These are phyloP conservation scores for Clarias batrachus DNA, from an alignment of 2,113 vertebrate genomes.

Conservation along the genomic window DNA sequence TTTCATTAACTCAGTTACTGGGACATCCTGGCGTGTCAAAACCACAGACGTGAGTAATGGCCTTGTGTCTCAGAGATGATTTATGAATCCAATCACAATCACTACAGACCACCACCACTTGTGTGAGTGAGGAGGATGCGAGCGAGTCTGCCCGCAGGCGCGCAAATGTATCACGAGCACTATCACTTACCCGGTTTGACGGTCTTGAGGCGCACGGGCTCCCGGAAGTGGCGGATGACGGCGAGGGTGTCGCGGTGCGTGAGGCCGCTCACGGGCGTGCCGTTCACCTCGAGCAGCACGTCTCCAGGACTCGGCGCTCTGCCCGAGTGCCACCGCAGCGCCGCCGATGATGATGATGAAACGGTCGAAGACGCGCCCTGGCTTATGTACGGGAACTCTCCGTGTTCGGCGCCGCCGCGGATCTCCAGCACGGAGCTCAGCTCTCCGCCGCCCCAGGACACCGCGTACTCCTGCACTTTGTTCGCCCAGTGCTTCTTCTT, in stretches of 20 bases:
- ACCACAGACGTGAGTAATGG: conserved; percentile 28
- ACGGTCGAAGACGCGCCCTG: conserved; percentile 74
- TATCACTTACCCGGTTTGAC: conserved; percentile 84
- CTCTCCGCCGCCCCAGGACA: conserved; percentile 80
- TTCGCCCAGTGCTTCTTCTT: conserved; percentile 93
- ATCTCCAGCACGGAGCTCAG: conserved; percentile 76
- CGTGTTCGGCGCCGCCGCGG: conserved; percentile 86
- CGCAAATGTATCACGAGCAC: background rate
- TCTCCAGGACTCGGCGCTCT: conserved; percentile 81
- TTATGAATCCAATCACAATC: conserved; percentile 25
- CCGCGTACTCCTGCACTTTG: conserved; percentile 88
- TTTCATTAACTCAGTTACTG: conserved; percentile 3
- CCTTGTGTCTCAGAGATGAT: conserved; percentile 16
- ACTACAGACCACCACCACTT: background rate
- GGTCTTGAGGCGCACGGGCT: conserved; percentile 89
- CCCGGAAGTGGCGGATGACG: conserved; percentile 90
- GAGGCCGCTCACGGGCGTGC: conserved; percentile 92
- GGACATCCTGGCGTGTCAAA: conserved; percentile 24
- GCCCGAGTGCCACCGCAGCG: conserved; percentile 68
- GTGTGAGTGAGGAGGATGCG: background rate
- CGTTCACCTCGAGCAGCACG: conserved; percentile 94
- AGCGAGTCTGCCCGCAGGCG: no score
- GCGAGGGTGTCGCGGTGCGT: conserved; percentile 90
- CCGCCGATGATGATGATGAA: conserved; percentile 64
- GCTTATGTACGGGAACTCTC: conserved; percentile 89